Base-by-base conservation (phyloP, 2,888 invertebrate genomes). In the Eubasilissa splendida region DNA sequence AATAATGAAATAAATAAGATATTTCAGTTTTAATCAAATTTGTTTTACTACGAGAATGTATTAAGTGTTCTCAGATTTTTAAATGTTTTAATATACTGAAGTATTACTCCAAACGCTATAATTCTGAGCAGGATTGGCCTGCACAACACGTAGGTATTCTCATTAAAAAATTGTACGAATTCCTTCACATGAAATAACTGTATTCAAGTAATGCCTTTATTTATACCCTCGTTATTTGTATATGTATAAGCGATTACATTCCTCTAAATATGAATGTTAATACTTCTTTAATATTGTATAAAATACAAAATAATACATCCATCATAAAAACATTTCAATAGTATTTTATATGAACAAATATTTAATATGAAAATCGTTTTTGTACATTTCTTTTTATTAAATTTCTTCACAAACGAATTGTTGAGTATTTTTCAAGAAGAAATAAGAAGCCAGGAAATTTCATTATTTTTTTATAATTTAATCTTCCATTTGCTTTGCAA, bases 161-260 rank as follows among this genome's bases (percentile, higher is more conserved):
- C 68, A 70, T 70, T 70, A 52, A 9, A 70, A 70, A 52, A 70
- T 53, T 22, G 53, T 70, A 53, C 50, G 50, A 70, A 70, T 70
- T 70, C 53, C 33, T 33, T n/a, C 31, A 63, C 33, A 63, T 42
- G 33, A 63, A 33, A 63, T 4, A 33, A 63, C 33, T 63, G 33
- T 12, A 63, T 33, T 63, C 33, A 31, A 8, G 31, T 22, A 63
- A 63, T 33, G 33, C 22, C 11, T 33, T 11, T 31, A 12, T 8
- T 1, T 11, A 4, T 7, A 63, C 63, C 12, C 33, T 31, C 12
- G 22, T 60, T 60, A 31, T 31, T 22, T 63, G 14, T 33, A 63
- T 33, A 5, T 63, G 31, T 33, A 31, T 63, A 31, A 31, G 33
- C 33, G 11, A 63, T 63, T 63, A 63, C 33, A 63, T 63, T 63